Evolutionary conservation across 2,797 vertebrate species (phyloP), one percentile per base, ranked within the genome.

Genomic region (Echiichthys vipera): DNA sequence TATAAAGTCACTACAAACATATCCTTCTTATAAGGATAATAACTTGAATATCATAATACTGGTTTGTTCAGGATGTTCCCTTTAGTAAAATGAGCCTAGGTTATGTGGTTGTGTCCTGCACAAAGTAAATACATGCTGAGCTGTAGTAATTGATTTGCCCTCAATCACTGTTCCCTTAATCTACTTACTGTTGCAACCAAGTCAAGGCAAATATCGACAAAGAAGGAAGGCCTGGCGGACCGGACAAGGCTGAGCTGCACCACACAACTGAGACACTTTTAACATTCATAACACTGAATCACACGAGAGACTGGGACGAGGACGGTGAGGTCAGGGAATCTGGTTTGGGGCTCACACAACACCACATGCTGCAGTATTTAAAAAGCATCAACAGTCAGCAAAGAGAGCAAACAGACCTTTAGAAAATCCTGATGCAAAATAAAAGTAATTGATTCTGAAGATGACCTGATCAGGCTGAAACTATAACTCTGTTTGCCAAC

Each of bases 101-200:
- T 59, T 61, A 78, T 82, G 59, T 78, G 40, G 49, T 42, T 75
- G 30, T 50, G 37, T 17, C 18, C 20, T 57, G 43, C 22, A 62
- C 59, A 75, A 53, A 51, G 62, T 58, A 61, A 65, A 73, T 73
- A 71, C 65, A 76, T 51, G 64, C 74, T 74, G 83, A 80, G 86
- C 87, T 68, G 74, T 80, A 78, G 82, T 87, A 83, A 91, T 91
- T 89, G 90, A 92, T 92, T 91, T 91, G 86, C 84, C 85, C 73
- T 90, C 84, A 90, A 82, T 91, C 88, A 89, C 55, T 47, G 83
- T 65, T 79, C 36, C 55, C 71, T 83, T 88, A 86, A 90, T 90
- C 88, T 83, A 85, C 85, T 91, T 86, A 89, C 83, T 84, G 80
- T 78, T 84, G 80, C 71, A 88, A 88, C 65, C 75, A 73, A 90